Base-by-base conservation (phyloP, 2,888 invertebrate genomes). In the Syritta pipiens region DNA sequence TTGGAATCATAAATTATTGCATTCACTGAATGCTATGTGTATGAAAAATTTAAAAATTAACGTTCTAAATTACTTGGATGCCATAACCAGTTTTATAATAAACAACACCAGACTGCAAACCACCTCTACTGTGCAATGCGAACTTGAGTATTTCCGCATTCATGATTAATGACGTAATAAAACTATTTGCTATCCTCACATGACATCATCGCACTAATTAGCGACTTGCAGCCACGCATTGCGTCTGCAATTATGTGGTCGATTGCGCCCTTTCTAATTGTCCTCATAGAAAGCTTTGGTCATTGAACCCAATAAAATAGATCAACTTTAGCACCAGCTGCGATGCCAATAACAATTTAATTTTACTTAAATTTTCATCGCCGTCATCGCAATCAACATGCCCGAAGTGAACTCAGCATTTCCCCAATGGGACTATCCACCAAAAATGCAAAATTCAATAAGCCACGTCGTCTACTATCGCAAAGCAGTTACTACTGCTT, bases 191-290 rank as follows among this genome's bases (percentile, higher is more conserved):
- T 46, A 24, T 17, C 32, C 59, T 32, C 55, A 42, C 9, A 30
- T 49, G 49, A 51, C 30, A 37, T 17, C 37, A 17, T 37, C 19
- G 14, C 37, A 17, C 35, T 37, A 69, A 53, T 69, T 24, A 62
- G 60, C 24, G 44, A 9, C 42, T 51, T 69, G 59, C 69, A 69
- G 60, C 26, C n/a, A 46, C 40, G 22, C 49, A 46, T 44, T 65
- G 67, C 67, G 57, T 49, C 57, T 30, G 37, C 49, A 74, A 51
- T 59, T 72, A 49, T 57, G 65, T 14, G 72, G 57, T 65, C 48
- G 59, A 20, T 14, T 35, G 35, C 0, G 26, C 12, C 37, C 14
- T 14, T 24, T 26, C 4, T 30, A 9, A 9, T 32, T 44, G 44
- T 20, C 30, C n/a, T 53, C 12, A 17, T 6, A 37, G 17, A 17